phyloP scores from a whole-genome alignment of 2,888 invertebrate species.

The Eulithis testata region DNA sequence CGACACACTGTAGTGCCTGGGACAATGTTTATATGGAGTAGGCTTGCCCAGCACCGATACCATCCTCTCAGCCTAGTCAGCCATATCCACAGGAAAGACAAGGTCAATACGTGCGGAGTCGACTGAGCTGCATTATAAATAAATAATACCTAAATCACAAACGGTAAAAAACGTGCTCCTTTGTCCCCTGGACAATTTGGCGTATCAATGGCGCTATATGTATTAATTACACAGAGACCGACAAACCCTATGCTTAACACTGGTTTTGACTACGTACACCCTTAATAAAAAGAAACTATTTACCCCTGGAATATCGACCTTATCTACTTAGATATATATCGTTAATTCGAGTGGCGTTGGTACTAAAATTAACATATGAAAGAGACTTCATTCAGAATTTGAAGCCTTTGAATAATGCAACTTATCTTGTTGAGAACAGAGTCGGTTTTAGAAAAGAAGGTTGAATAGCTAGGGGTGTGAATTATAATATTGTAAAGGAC shows the following conservation, averaged over 20 bases:
- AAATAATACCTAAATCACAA: conserved; percentile 22
- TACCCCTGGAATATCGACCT: conserved; percentile 43
- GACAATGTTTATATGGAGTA: no score
- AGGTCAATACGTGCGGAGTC: no score
- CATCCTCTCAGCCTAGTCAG: no score
- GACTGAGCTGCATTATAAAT: no score
- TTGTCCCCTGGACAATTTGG: conserved; percentile 63
- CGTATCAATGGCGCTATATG: conserved; percentile 77
- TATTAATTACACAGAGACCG: conserved; percentile 81
- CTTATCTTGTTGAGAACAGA: conserved; percentile 35
- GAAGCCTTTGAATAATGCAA: conserved; percentile 39
- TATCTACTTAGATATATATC: conserved; percentile 38
- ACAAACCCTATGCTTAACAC: conserved; percentile 65
- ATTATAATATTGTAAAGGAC: conserved; percentile 78
- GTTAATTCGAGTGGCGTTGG: conserved; percentile 43
- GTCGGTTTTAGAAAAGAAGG: conserved; percentile 41
- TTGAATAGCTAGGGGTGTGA: conserved; percentile 75
- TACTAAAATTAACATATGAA: conserved; percentile 68
- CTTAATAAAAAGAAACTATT: conserved; percentile 54
- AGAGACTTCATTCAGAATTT: conserved; percentile 43
- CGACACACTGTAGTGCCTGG: no score
- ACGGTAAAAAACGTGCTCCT: conserved; percentile 25
- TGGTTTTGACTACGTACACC: conserved; percentile 71
- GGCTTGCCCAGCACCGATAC: no score
- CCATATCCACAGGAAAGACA: no score